phyloP scores from a whole-genome alignment of 1,140 invertebrate genomes.

The Diabrotica undecimpunctata region DNA sequence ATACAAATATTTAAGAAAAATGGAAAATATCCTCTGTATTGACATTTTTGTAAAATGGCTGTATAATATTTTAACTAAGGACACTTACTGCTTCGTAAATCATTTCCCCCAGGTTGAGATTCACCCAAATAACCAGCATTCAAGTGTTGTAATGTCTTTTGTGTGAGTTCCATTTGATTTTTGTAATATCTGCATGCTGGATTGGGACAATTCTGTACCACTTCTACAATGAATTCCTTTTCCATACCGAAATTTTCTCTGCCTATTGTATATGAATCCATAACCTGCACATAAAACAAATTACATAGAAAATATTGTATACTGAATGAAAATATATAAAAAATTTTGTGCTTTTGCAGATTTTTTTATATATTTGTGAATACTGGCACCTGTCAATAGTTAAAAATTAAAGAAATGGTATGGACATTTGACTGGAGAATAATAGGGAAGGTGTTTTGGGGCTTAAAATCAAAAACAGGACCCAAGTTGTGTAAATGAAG shows the following conservation, averaged over 20 bases:
- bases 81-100: constrained; percentile 38
- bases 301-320: not conserved
- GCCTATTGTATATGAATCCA: constrained; percentile 82
- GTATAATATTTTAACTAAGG: not conserved
- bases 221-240: constrained; percentile 82
- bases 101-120: constrained; percentile 36
- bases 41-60: not conserved
- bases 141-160: constrained; percentile 51
- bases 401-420: no score
- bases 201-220: constrained; percentile 82
- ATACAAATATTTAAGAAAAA: not conserved
- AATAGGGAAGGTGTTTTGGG: no score
- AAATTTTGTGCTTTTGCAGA: not conserved
- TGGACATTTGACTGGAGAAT: no score
- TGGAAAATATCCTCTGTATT: not conserved
- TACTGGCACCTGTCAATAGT: no score
- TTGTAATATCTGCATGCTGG: constrained; percentile 82
- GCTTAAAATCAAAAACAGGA: no score
- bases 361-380: no score
- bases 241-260: constrained; percentile 85
- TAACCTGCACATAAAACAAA: constrained; percentile 52
- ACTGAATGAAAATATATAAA: not conserved
- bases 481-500: no score
- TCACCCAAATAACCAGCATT: constrained; percentile 45
- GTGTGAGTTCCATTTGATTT: constrained; percentile 75